These are phyloP conservation scores for Eretmochelys imbricata DNA, from an alignment of 2,113 vertebrate genomes.

Conservation along the genomic window DNA sequence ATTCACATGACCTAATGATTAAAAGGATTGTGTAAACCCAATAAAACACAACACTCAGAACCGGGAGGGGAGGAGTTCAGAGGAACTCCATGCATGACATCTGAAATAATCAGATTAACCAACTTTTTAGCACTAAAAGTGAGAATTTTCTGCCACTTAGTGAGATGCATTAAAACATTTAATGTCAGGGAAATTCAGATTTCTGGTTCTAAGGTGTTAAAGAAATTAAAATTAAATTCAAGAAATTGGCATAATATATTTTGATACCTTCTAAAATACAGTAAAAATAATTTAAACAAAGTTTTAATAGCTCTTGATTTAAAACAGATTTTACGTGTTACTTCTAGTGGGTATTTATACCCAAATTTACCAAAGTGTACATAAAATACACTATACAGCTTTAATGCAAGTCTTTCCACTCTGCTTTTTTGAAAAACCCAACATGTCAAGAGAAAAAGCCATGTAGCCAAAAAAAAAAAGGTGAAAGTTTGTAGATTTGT, in stretches of 20 bases:
- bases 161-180: not conserved
- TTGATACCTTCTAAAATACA: not conserved
- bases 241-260: not conserved
- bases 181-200: not conserved
- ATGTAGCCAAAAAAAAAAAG: not conserved
- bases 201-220: not conserved
- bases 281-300: not conserved
- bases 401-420: not conserved
- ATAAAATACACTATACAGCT: not conserved
- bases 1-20: conserved; percentile 74
- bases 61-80: no score
- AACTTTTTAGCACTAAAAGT: not conserved
- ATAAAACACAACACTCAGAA: not conserved
- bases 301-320: not conserved
- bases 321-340: not conserved
- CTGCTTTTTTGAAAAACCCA: not conserved
- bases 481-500: not conserved
- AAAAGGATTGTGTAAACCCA: not conserved
- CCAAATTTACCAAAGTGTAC: not conserved
- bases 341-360: no score
- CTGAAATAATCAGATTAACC: not conserved
- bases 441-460: not conserved
- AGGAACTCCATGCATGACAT: not conserved
- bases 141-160: not conserved
- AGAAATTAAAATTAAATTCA: not conserved